These are phyloP conservation scores for Drosophila chauvacae DNA, from an alignment of 1,140 invertebrate species.

Conservation along the genomic window DNA sequence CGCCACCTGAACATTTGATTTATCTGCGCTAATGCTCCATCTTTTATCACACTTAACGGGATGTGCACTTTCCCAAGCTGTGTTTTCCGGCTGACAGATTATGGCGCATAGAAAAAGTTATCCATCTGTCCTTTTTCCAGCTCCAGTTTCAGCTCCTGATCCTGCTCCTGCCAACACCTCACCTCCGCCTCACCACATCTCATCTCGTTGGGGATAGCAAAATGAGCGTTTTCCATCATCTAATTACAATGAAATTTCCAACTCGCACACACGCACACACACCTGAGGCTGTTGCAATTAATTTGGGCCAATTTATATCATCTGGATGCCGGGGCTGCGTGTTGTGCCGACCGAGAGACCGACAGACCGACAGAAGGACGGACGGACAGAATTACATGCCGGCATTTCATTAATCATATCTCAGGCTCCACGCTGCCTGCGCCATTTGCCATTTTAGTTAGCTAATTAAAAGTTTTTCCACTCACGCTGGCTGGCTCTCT, in stretches of 20 bases:
- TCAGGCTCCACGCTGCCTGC: constrained; percentile 68
- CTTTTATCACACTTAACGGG: constrained; percentile 65
- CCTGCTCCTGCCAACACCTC: constrained; percentile 16
- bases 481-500: background rate
- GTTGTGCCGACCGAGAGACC: constrained; percentile 5
- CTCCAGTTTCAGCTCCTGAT: too few relatives aligned
- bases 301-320: constrained; percentile 81
- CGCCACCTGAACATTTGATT: constrained; percentile 59
- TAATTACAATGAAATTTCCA: constrained; percentile 76
- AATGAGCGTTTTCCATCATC: constrained; percentile 73
- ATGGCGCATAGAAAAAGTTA: constrained; percentile 50
- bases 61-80: constrained; percentile 48
- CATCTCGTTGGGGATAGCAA: constrained; percentile 10
- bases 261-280: constrained; percentile 30
- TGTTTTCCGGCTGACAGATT: constrained; percentile 43
- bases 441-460: constrained; percentile 78
- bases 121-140: constrained; percentile 6
- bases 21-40: constrained; percentile 62
- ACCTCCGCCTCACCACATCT: background rate
- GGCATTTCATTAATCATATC: constrained; percentile 81
- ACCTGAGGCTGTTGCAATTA: constrained; percentile 81
- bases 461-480: constrained; percentile 76
- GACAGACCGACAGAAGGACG: constrained; percentile 30
- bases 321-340: constrained; percentile 38
- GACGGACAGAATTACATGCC: constrained; percentile 64